Base-by-base conservation (phyloP, 2,797 vertebrate species). In the Helarctos malayanus region DNA sequence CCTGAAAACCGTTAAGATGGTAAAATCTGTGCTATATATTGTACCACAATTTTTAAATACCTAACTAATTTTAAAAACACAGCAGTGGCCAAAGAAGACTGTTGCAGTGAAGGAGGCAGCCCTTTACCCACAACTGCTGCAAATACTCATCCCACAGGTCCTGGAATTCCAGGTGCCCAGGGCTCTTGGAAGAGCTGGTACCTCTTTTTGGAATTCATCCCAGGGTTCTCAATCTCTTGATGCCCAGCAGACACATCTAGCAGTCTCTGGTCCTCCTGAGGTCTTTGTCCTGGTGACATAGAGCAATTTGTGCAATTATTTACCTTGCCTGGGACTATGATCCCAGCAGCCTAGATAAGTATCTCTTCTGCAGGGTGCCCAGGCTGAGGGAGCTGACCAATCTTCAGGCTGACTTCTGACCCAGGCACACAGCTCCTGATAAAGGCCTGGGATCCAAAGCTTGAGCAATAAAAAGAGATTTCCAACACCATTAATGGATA, bases 401-500 rank as follows among this genome's bases (percentile, higher is more conserved):
- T 80, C 54, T 71, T 92, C 65, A 82, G 21, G 25, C 56, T 83
- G 35, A n/a, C 91, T 88, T 91, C 82, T 78, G 45, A 63, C 61
- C 54, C 54, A 73, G 45, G 35, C 56, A 71, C 82, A 78, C 15
- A 93, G 19, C n/a, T 91, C 27, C 52, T 63, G 35, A 38, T 23
- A 81, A 87, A 94, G 45, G 5, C 61, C 78, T 83, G 32, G 41
- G 21, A 79, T 57, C 80, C 76, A 76, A 90, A 90, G 29, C 84
- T 47, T 56, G 52, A 94, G 18, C 56, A 71, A 65, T 29, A 68
- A 25, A 61, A 45, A 93, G 49, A 76, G 23, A 75, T 76, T 78
- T 81, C 32, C 47, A 89, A 85, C 49, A 93, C 75, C 19, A 54
- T 89, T 88, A 69, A 69, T 71, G 69, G 23, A 38, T n/a, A 76